phyloP scores from a whole-genome alignment of 2,888 invertebrate genomes.

The Limnephilus marmoratus region DNA sequence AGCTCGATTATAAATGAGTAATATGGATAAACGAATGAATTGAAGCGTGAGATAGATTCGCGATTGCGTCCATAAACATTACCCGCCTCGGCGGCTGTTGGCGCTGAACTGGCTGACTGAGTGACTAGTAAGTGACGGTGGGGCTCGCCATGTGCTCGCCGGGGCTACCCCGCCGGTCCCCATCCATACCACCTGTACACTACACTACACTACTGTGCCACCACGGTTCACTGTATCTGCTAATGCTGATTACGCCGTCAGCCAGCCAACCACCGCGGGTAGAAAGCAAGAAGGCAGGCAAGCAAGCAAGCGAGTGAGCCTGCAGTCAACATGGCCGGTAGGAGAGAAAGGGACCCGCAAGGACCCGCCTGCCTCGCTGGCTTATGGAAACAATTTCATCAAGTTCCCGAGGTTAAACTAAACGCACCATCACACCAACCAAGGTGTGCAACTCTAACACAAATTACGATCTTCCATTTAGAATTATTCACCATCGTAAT shows the following conservation, averaged over 20 bases:
- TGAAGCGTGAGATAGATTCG: slow-evolving; percentile 34
- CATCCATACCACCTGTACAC: slow-evolving; percentile 45
- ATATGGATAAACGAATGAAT: slow-evolving; percentile 3
- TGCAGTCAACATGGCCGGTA: background rate
- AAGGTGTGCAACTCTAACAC: background rate
- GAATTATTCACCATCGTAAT: background rate
- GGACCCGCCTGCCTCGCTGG: background rate
- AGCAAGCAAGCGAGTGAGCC: background rate
- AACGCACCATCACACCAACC: background rate
- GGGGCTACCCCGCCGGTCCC: slow-evolving; percentile 43
- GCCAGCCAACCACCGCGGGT: slow-evolving; percentile 32
- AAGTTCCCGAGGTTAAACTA: background rate
- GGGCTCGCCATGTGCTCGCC: slow-evolving; percentile 69
- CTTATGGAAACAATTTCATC: background rate
- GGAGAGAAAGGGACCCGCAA: background rate
- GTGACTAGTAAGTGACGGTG: slow-evolving; percentile 73
- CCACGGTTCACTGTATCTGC: slow-evolving; percentile 32
- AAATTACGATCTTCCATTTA: background rate
- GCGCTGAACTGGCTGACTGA: slow-evolving; percentile 69
- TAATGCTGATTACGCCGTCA: slow-evolving; percentile 2
- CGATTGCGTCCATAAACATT: slow-evolving; percentile 39
- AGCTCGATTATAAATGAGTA: background rate
- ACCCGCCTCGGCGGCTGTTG: slow-evolving; percentile 70
- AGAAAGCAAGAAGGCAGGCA: background rate
- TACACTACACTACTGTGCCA: slow-evolving; percentile 23